Evolutionary conservation across 2,113 vertebrate species (phyloP).

Genomic region (Plecturocebus donacophilus): DNA sequence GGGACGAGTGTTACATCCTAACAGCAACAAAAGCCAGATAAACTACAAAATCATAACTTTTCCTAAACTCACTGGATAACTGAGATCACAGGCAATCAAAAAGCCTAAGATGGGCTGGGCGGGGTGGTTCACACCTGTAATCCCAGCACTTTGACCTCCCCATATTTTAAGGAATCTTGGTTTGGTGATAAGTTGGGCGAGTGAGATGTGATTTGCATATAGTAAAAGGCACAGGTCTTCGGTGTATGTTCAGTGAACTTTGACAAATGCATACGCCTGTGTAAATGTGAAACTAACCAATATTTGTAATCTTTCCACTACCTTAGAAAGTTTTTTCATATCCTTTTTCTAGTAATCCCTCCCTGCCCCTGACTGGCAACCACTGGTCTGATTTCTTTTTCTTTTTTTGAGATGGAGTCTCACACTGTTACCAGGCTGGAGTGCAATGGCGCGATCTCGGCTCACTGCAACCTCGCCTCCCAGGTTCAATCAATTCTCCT

Average conservation of each 20-base stretch:
- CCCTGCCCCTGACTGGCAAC: neutral
- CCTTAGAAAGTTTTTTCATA: neutral
- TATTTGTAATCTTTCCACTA: neutral
- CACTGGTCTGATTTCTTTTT: neutral
- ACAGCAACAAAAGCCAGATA: no score
- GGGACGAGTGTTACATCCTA: no score
- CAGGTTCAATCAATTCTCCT: no score
- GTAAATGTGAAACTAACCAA: neutral
- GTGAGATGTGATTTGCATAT: neutral
- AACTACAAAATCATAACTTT: no score
- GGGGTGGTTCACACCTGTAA: no score
- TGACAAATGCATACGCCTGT: neutral
- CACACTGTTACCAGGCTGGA: no score
- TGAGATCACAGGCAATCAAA: no score
- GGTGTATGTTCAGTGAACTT: neutral
- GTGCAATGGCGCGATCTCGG: no score
- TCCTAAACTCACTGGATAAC: no score
- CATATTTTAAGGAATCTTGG: neutral
- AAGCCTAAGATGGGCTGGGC: no score
- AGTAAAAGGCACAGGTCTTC: neutral
- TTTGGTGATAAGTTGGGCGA: neutral
- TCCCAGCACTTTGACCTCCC: no score
- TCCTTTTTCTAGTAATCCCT: neutral
- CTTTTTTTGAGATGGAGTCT: neutral
- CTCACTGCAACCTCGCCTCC: no score